phyloP scores from a whole-genome alignment of 2,888 invertebrate species.

The Apamea crenata region DNA sequence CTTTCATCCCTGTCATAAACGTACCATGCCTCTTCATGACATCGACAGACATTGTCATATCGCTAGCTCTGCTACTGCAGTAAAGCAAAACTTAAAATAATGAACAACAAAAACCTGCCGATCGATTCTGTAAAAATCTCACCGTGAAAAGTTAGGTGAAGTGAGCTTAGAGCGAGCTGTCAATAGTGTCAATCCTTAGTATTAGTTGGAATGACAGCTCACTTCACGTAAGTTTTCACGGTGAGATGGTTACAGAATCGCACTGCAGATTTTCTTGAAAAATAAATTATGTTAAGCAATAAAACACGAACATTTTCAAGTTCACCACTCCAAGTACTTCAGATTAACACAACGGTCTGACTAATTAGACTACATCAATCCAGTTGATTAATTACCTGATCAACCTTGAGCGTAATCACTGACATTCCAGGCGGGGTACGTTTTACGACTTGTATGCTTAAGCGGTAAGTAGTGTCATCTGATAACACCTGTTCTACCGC shows the following conservation, averaged over 20 bases:
- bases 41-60: neutral
- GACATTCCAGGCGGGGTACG: conserved; percentile 76
- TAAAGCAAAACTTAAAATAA: neutral
- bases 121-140: too few relatives aligned
- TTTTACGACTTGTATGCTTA: conserved; percentile 65
- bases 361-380: conserved; percentile 44
- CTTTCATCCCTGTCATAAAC: neutral
- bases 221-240: too few relatives aligned
- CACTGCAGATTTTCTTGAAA: too few relatives aligned
- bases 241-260: too few relatives aligned
- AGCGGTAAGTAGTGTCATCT: conserved; percentile 49
- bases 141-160: too few relatives aligned
- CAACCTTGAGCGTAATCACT: conserved; percentile 73
- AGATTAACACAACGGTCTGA: conserved; percentile 18
- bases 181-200: too few relatives aligned
- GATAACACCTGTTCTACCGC: conserved; percentile 63
- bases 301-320: neutral
- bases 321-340: conserved; percentile 2
- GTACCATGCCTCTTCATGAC: neutral
- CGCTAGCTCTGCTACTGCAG: neutral
- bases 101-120: neutral
- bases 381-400: conserved; percentile 39
- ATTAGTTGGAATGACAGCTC: too few relatives aligned
- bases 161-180: too few relatives aligned
- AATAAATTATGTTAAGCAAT: neutral